Evolutionary conservation across 1,140 invertebrate species (phyloP), one percentile per base, ranked within the genome.

Genomic region (Tetragonula clypearis): DNA sequence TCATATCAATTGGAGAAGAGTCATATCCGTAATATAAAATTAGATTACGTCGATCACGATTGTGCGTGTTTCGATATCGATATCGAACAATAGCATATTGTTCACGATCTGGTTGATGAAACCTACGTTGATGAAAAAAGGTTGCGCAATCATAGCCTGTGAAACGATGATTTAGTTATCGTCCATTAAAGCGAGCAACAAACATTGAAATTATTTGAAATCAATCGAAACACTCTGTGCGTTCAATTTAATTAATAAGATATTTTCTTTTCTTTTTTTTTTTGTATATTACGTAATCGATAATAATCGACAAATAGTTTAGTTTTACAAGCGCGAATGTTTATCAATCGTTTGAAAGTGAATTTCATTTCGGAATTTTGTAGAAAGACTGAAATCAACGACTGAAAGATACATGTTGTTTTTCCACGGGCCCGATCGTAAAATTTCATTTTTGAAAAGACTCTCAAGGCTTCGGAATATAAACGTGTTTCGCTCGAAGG

Each of bases 401-500:
- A 60, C 21, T 11, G 35, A 41, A 8, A 60, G 35, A 77, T 41
- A 62, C 21, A 8, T 4, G 60, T 11, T 11, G 60, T 11, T 11
- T 49, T 49, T 3, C 12, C 23, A 9, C 1, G 21, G 12, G 9
- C 60, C 11, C 6, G 23, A 58, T 17, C 35, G 56, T 6, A 19
- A 66, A 53, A 68, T 79, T 79, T 68, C 49, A 30, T 49, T 66
- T 53, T 55, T 55, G 19, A 60, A 60, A 41, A 2, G 21, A 80
- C 17, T 8, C 30, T 49, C 35, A 80, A 19, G 15, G 75, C 21
- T 23, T 23, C 23, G 62, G 15, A 71, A n/a, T 26, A 65, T 76
- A 87, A 84, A 82, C 75, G 66, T 35, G 71, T 55, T 85, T 19
- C 55, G 60, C 26, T 75, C 53, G 72, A 87, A 87, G 30, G 65